phyloP scores from a whole-genome alignment of 2,888 invertebrate species.

The Odontothrips loti region DNA sequence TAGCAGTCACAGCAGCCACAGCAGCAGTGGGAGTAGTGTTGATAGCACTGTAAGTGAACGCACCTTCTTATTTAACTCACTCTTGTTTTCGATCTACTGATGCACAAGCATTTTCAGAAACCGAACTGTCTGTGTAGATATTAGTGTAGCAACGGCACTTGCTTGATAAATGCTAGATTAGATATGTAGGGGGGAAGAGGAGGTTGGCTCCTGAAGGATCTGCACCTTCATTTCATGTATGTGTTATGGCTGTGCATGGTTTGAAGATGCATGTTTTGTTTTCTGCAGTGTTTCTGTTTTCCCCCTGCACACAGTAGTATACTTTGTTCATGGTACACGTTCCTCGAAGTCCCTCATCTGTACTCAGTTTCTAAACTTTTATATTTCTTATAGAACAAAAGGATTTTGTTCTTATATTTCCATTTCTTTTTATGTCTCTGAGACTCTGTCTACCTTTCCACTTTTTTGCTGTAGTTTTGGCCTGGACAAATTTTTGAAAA shows the following conservation, averaged over 20 bases:
- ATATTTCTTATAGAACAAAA: not conserved
- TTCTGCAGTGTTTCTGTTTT: not conserved
- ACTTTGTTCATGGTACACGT: not conserved
- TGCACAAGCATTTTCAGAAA: not conserved
- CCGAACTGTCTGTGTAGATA: not conserved
- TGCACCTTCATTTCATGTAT: no score
- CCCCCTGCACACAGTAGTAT: not conserved
- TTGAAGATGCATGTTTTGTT: no score
- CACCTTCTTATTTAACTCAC: no score
- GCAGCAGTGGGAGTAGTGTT: not conserved
- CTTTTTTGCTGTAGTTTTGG: no score
- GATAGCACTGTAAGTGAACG: conserved; percentile 9
- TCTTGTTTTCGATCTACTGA: not conserved
- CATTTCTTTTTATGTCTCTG: not conserved
- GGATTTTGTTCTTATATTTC: not conserved
- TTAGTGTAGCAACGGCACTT: not conserved
- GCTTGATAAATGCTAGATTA: not conserved
- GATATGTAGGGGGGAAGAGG: no score
- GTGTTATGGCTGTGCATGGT: no score
- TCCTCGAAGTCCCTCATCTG: not conserved
- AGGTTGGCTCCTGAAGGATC: no score
- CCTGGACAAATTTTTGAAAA: no score
- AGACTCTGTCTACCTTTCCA: no score
- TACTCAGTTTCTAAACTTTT: not conserved
- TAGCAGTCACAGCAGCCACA: not conserved